Percentiles rank a stretch among this genome's conserved stretches.
These are phyloP conservation scores for Cochlearius cochlearius DNA, from an alignment of 2,113 vertebrate genomes.

Conservation along the genomic window DNA sequence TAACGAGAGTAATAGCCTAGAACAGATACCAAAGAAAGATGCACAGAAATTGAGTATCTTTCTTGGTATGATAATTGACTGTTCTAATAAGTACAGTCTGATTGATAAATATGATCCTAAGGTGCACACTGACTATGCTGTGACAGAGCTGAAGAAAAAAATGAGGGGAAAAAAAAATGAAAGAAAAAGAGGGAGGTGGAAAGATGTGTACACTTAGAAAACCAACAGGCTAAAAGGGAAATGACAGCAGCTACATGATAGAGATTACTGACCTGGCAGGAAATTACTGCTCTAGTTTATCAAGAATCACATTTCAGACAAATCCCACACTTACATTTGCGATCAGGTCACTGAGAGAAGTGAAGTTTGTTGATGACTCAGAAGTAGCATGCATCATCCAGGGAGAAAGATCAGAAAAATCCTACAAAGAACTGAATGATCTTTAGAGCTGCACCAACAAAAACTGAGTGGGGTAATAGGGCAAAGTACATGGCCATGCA, in stretches of 20 bases:
- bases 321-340: background rate
- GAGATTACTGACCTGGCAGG: background rate
- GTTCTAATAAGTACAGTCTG: background rate
- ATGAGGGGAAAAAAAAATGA: background rate
- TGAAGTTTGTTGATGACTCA: background rate
- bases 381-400: background rate
- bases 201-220: background rate
- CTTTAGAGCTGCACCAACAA: background rate
- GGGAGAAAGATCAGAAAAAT: background rate
- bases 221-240: background rate
- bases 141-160: background rate
- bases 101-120: background rate
- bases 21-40: background rate
- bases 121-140: background rate
- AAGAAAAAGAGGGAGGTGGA: background rate
- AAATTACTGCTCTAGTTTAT: background rate
- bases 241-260: background rate
- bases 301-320: slow-evolving; percentile 1
- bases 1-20: background rate
- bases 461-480: background rate
- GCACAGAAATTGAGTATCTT: background rate
- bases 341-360: background rate
- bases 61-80: background rate
- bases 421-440: background rate
- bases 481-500: background rate